These are phyloP conservation scores for Congeria kusceri DNA, from an alignment of 2,888 invertebrate species.

Conservation along the genomic window DNA sequence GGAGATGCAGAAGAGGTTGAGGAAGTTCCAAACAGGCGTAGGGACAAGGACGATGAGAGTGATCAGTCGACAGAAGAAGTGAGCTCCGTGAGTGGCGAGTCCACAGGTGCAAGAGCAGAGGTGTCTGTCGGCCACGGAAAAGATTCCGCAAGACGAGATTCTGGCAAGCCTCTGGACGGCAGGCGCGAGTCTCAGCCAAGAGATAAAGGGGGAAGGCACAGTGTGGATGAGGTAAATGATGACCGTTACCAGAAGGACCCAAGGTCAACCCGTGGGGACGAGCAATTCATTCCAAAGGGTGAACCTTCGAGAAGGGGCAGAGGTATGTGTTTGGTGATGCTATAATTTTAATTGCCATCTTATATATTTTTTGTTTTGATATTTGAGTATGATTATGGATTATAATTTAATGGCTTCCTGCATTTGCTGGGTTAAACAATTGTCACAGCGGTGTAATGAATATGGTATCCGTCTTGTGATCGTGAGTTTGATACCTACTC, in stretches of 20 bases:
- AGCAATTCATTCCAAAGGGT: conserved; percentile 91
- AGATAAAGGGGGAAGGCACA: conserved; percentile 53
- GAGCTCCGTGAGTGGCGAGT: conserved; percentile 80
- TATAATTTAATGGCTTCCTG: too few species aligned
- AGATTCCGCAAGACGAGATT: not conserved
- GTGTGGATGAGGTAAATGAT: conserved; percentile 35
- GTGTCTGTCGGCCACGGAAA: conserved; percentile 14
- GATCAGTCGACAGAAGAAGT: conserved; percentile 81
- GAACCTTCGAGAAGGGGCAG: conserved; percentile 95
- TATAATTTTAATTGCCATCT: too few species aligned
- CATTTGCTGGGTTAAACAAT: too few species aligned
- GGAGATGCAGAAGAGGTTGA: conserved; percentile 56
- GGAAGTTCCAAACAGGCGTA: conserved; percentile 67
- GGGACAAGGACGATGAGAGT: conserved; percentile 76
- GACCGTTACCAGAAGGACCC: conserved; percentile 51
- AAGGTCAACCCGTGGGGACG: conserved; percentile 48
- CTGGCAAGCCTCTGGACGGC: conserved; percentile 25
- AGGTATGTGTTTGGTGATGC: conserved; percentile 61
- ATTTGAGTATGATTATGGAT: too few species aligned
- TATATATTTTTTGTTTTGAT: too few species aligned
- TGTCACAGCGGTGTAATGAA: too few species aligned
- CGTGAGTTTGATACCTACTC: too few species aligned
- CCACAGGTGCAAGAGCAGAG: conserved; percentile 34
- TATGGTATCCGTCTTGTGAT: too few species aligned
- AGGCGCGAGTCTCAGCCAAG: conserved; percentile 25